Evolutionary conservation across 2,797 vertebrate species (phyloP).

Genomic region (Amniataba percoides): DNA sequence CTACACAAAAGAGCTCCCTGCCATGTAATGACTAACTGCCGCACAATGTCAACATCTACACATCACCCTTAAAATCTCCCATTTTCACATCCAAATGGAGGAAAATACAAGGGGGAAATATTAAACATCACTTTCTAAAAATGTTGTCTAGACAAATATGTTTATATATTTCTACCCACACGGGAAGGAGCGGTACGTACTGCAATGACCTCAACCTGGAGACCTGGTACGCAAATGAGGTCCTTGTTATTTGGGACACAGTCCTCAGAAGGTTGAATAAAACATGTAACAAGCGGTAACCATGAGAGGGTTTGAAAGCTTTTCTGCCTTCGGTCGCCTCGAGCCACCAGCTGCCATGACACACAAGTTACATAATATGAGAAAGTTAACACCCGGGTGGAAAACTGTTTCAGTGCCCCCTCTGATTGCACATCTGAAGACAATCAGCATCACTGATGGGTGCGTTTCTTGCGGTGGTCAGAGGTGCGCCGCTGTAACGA

Average conservation of each 20-base stretch:
- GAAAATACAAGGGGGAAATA: conserved; percentile 6
- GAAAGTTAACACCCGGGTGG: background rate
- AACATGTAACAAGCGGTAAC: background rate
- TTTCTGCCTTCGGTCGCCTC: background rate
- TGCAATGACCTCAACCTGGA: too few species aligned
- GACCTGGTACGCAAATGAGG: background rate
- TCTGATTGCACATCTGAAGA: background rate
- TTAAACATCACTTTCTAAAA: background rate
- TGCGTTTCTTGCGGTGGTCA: background rate
- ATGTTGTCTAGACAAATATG: background rate
- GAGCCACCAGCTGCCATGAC: conserved; percentile 1
- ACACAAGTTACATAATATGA: background rate
- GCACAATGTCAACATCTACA: conserved; percentile 21
- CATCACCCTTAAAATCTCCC: conserved; percentile 16
- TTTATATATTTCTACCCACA: background rate
- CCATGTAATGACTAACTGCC: conserved; percentile 9
- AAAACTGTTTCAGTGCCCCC: background rate
- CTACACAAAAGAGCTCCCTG: conserved; percentile 8
- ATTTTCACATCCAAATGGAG: background rate
- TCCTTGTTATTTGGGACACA: background rate
- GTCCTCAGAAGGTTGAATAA: background rate
- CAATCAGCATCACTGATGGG: background rate
- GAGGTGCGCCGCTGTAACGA: background rate
- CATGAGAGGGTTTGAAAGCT: background rate
- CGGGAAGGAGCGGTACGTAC: background rate